These are phyloP conservation scores for Aspidiotus rigidus DNA, from an alignment of 2,888 invertebrate genomes.

Conservation along the genomic window DNA sequence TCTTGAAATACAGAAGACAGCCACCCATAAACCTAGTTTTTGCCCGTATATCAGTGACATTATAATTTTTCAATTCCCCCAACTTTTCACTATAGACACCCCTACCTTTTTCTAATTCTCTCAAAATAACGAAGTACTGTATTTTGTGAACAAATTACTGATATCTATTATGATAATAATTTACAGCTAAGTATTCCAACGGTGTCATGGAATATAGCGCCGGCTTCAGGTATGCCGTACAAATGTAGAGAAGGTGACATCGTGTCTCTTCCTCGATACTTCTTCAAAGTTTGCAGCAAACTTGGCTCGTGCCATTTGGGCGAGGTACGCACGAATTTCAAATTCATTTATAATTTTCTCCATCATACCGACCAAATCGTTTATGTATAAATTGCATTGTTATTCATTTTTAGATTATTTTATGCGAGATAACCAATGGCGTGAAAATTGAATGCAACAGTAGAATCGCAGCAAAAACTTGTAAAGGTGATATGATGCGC, in stretches of 20 bases:
- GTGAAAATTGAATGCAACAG: conserved; percentile 47
- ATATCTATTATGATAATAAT: conserved; percentile 15
- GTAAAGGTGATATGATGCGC: conserved; percentile 47
- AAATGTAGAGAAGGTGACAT: conserved; percentile 52
- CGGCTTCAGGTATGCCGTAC: conserved; percentile 53
- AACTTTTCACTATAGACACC: too few relatives aligned
- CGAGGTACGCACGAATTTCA: conserved; percentile 45
- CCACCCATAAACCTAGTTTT: too few relatives aligned
- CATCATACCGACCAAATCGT: not conserved
- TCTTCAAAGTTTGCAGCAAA: conserved; percentile 50
- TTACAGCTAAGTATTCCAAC: conserved; percentile 50
- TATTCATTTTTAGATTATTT: conserved; percentile 45
- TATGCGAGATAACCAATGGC: conserved; percentile 48
- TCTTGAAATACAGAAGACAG: too few relatives aligned
- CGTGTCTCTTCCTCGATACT: conserved; percentile 50
- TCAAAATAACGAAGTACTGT: too few relatives aligned
- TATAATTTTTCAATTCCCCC: too few relatives aligned
- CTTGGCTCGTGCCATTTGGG: conserved; percentile 52
- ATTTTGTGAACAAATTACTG: not conserved
- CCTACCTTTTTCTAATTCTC: too few relatives aligned
- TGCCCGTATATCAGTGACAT: too few relatives aligned
- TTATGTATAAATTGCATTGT: not conserved
- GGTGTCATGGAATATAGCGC: conserved; percentile 53
- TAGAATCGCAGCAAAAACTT: conserved; percentile 50
- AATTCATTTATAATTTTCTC: not conserved